Evolutionary conservation across 2,888 invertebrate species (phyloP), one percentile per base, ranked within the genome.

Genomic region (Aporophyla lueneburgensis): DNA sequence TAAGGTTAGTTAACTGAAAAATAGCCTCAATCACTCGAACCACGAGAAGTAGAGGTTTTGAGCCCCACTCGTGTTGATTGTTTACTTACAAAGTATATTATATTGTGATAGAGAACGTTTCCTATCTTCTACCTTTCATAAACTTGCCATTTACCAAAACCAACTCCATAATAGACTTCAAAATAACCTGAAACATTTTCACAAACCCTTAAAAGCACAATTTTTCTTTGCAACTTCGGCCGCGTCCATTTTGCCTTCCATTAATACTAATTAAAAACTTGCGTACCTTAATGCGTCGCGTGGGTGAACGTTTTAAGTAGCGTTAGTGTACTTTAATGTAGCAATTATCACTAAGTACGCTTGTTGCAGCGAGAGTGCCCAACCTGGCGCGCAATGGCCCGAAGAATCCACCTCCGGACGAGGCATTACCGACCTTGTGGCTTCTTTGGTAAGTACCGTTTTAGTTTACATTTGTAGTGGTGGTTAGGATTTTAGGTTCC

Each of bases 281-380:
- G 84, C 84, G 80, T 86, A 84, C 82, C 81, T 86, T 85, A 86
- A 78, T 72, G 76, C 74, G 78, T 75, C 74, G 76, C 78, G 79
- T 76, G 84, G 82, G 84, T 78, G 27, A 67, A 56, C 76, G 72
- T 66, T 71, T 76, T 76, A 80, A 83, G 86, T 86, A 78, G 66
- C 78, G 71, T 62, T 78, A 73, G 73, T 77, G 78, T 86, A 74
- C 74, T 76, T 80, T 79, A 81, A 79, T 81, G 76, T 75, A 71
- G 80, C 75, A 84, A 85, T 84, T 84, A 84, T 73, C 68, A 81
- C 85, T 75, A 84, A 84, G 84, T 84, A 84, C 71, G 67, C 72
- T 89, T 88, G 85, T 95, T 94, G 78, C 93, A 96, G 96, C 69
- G 96, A 96, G 88, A 94, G 92, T 84, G 96, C 96, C 59, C 94